Evolutionary conservation across 1,140 invertebrate species (phyloP).

Genomic region (Cotesia glomerata): DNA sequence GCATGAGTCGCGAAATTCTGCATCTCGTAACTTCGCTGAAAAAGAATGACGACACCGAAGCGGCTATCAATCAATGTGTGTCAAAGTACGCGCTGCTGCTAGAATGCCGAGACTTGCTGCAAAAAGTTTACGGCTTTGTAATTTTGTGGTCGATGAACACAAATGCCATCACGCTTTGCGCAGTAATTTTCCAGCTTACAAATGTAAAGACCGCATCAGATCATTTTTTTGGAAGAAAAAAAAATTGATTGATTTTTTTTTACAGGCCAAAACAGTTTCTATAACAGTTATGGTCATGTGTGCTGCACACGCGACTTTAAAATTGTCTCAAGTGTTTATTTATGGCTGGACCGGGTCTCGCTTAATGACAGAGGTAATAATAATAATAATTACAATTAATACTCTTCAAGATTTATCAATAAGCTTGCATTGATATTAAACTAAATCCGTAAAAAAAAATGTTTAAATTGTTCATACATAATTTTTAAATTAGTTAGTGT

Average conservation of each 20-base stretch:
- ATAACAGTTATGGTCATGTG: neutral
- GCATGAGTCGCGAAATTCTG: conserved; percentile 19
- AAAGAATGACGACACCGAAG: conserved; percentile 12
- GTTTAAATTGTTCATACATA: too few relatives aligned
- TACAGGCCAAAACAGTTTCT: neutral
- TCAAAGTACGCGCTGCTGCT: conserved; percentile 24
- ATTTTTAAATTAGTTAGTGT: too few relatives aligned
- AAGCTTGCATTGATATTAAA: too few relatives aligned
- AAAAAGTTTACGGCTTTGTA: conserved; percentile 40
- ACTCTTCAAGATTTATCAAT: too few relatives aligned
- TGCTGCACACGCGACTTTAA: neutral
- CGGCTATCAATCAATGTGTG: conserved; percentile 13
- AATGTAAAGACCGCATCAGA: conserved; percentile 31
- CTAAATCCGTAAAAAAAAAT: too few relatives aligned
- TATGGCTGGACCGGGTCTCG: conserved; percentile 16
- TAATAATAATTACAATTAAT: neutral
- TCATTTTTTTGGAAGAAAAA: neutral
- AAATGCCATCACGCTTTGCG: conserved; percentile 37
- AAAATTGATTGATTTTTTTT: neutral
- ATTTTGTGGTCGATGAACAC: conserved; percentile 34
- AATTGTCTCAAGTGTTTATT: conserved; percentile 8
- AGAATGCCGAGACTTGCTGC: conserved; percentile 29
- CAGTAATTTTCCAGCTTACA: conserved; percentile 41
- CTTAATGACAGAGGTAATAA: conserved; percentile 18
- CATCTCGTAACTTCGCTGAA: conserved; percentile 28